A percentile compares a stretch with the other conserved stretches of the same genome.
Evolutionary conservation across 2,888 invertebrate species (phyloP).

Genomic region (Netelia fuscicornis): DNA sequence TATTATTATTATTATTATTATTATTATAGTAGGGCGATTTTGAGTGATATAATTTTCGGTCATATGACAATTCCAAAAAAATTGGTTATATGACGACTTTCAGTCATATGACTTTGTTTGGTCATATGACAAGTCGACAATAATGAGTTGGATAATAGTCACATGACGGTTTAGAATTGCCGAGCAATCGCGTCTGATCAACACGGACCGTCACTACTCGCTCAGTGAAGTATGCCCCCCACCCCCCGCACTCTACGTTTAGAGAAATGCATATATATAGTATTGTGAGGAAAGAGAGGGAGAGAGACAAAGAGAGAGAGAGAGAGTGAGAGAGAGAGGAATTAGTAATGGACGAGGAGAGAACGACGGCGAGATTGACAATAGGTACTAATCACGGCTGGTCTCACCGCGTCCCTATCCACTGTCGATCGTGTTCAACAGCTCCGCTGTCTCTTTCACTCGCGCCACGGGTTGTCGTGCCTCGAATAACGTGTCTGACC

Average conservation of each 20-base stretch:
- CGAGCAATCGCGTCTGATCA: constrained; percentile 19
- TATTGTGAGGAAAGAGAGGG: neutral
- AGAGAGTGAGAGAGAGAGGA: constrained; percentile 17
- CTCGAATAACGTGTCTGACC: constrained; percentile 43
- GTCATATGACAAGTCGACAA: too few relatives aligned
- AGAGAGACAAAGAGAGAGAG: neutral
- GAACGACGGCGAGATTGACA: constrained; percentile 45
- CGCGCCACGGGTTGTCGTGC: constrained; percentile 1
- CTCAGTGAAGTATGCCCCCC: neutral
- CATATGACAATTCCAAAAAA: too few relatives aligned
- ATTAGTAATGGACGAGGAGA: constrained; percentile 5
- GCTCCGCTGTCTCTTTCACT: neutral
- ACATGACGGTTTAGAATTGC: neutral
- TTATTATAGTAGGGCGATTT: too few relatives aligned
- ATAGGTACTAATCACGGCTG: constrained; percentile 47
- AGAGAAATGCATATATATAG: neutral
- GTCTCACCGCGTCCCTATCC: constrained; percentile 16
- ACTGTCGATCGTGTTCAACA: constrained; percentile 8
- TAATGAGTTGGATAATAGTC: neutral
- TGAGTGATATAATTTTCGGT: too few relatives aligned
- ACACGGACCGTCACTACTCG: constrained; percentile 45
- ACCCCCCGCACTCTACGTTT: neutral
- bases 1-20: too few relatives aligned
- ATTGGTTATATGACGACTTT: too few relatives aligned
- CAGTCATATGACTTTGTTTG: too few relatives aligned